Percentiles rank a stretch among this genome's conserved stretches.
phyloP scores from a whole-genome alignment of 2,113 vertebrate species.

The Scophthalmus maximus region DNA sequence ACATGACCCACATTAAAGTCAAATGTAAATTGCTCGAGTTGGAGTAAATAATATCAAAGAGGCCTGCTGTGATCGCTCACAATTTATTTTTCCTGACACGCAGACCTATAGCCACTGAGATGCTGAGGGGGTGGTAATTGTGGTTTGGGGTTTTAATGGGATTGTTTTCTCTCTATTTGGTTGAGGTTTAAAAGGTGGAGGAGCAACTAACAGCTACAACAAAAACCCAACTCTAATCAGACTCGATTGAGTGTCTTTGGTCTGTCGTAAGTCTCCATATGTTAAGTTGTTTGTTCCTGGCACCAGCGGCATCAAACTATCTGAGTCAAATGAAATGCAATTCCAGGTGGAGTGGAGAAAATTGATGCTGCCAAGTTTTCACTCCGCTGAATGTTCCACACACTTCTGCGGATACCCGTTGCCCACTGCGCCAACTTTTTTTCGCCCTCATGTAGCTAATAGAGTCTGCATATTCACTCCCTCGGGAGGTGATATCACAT shows the following conservation, averaged over 20 bases:
- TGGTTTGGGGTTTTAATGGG: neutral
- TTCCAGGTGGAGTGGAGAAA: constrained; percentile 4
- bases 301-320: neutral
- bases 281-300: constrained; percentile 1
- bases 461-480: constrained; percentile 6
- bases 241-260: neutral
- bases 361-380: constrained; percentile 12
- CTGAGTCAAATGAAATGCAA: constrained; percentile 20
- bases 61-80: neutral
- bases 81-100: too few species aligned
- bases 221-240: neutral
- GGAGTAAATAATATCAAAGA: neutral
- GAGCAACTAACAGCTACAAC: neutral
- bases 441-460: neutral
- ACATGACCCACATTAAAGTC: constrained; percentile 4
- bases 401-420: constrained; percentile 9
- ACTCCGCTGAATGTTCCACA: constrained; percentile 30
- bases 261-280: neutral
- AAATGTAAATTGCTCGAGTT: neutral
- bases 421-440: constrained; percentile 11
- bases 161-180: neutral
- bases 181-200: neutral
- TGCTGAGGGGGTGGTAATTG: neutral
- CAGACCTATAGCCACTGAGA: neutral
- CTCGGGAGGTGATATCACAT: constrained; percentile 2